phyloP scores from a whole-genome alignment of 1,140 invertebrate genomes.

The Gryllus bimaculatus region DNA sequence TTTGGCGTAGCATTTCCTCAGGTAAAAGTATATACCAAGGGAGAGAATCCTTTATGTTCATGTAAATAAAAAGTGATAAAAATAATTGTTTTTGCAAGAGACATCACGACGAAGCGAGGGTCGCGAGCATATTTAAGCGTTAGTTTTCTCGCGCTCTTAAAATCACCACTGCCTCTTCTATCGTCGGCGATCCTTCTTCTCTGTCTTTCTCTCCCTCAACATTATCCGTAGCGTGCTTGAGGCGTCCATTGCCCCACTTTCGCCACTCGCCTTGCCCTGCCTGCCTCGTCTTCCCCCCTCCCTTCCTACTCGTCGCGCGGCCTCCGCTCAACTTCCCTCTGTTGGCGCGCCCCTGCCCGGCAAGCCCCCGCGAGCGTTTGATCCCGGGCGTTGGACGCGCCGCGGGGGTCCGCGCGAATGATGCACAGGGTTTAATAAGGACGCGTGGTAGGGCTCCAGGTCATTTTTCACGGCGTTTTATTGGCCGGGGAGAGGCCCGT shows the following conservation, averaged over 20 bases:
- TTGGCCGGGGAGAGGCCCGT: not conserved
- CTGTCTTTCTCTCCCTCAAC: too few relatives aligned
- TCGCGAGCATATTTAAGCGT: too few relatives aligned
- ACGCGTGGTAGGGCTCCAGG: not conserved
- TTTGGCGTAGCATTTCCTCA: too few relatives aligned
- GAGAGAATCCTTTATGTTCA: too few relatives aligned
- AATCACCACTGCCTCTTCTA: too few relatives aligned
- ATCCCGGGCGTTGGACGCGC: not conserved
- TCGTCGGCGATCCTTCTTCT: too few relatives aligned
- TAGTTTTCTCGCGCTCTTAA: too few relatives aligned
- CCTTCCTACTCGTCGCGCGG: not conserved
- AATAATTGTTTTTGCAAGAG: too few relatives aligned
- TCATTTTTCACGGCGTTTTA: constrained; percentile 4
- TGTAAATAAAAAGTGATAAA: too few relatives aligned
- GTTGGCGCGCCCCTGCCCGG: not conserved
- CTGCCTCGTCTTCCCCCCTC: not conserved
- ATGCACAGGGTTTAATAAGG: not conserved
- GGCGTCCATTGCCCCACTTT: not conserved
- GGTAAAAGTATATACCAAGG: too few relatives aligned
- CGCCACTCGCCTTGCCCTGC: not conserved
- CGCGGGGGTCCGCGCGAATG: not conserved
- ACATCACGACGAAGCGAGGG: too few relatives aligned
- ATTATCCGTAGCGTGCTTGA: too few relatives aligned
- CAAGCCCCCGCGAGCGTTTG: not conserved
- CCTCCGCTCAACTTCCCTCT: not conserved